Base-by-base conservation (phyloP, 2,888 invertebrate genomes). In the Drosophila cyrtoloma region DNA sequence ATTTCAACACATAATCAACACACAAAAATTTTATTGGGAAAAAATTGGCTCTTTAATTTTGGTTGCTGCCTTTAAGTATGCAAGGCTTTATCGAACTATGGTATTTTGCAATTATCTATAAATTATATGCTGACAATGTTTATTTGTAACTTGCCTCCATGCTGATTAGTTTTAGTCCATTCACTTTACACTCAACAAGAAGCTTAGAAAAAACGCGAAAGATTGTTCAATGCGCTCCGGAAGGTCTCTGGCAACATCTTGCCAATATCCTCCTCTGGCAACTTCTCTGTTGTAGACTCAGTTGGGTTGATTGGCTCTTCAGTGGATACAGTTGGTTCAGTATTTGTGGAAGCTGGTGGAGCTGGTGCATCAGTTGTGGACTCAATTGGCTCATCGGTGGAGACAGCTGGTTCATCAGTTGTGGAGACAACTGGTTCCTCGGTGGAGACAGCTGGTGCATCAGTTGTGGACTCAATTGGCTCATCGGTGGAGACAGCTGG, bases 61-160 rank as follows among this genome's bases (percentile, higher is more conserved):
- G 3, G 4, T 10, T 22, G 3, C 61, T 51, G 16, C 78, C 81
- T 35, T 56, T 5, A 79, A 81, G 59, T 79, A 79, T 79, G 77
- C 78, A 71, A 70, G 2, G 1, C 10, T 44, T 42, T 7, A n/a
- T 14, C 5, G 22, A 33, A 26, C 19, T 50, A 47, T n/a, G 16
- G 32, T 53, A 33, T 14, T 62, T 35, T 35, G 61, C 3, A 19
- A 52, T 53, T 50, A 42, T 57, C 33, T 30, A 51, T 60, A 12
- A 39, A 51, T 51, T 44, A 58, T 58, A 10, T 55, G 33, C 30
- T 58, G 47, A 53, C 58, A 58, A 39, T 1, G n/a, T 61, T 61
- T 39, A 26, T 37, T 57, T 55, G 50, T 16, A 16, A 14, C 28
- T 39, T 37, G 53, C 28, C n/a, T 35, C 35, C 2, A 12, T 26